Base-by-base conservation (phyloP, 2,888 invertebrate species). In the Crossocerus cetratus region DNA sequence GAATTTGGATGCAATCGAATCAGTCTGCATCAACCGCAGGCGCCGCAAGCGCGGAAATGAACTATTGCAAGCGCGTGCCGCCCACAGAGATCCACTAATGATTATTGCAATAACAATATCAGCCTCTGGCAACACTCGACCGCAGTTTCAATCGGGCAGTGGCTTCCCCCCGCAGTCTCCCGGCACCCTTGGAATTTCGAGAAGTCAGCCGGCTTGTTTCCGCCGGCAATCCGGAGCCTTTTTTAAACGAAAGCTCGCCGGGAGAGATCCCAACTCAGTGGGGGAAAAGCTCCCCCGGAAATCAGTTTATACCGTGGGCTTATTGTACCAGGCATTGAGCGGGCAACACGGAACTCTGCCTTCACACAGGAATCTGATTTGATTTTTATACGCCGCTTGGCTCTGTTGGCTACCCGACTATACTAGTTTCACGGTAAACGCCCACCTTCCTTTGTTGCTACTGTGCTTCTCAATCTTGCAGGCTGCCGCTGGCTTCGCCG, bases 1-100 rank as follows among this genome's bases (percentile, higher is more conserved):
- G 64, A 67, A 76, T 76, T 76, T 74, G 66, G 22, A 54, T 76
- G 68, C 72, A 71, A 78, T 76, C 60, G 67, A 55, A 71, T 67
- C 49, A 49, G 59, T 57, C 76, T 32, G 65, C 62, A n/a, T 53
- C 13, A 54, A 73, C 65, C 65, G 55, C 73, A 44, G 20, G 22
- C 45, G 20, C 57, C 68, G 18, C 56, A 62, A 59, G 18, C 23
- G 42, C 66, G 69, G 74, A 73, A 64, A 73, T 69, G 76, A 69
- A 61, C 76, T 66, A 73, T 70, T 59, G 57, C 54, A 21, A 42
- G 53, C 22, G 45, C 44, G 54, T 43, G 65, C 49, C n/a, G 32
- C n/a, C 20, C 16, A 11, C 3, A 18, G 49, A 42, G 20, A 64
- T n/a, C 32, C 49, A n/a, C 21, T 23, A 53, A 62, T 16, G 49